Base-by-base conservation (phyloP, 2,888 invertebrate genomes). In the Nomada fabriciana region DNA sequence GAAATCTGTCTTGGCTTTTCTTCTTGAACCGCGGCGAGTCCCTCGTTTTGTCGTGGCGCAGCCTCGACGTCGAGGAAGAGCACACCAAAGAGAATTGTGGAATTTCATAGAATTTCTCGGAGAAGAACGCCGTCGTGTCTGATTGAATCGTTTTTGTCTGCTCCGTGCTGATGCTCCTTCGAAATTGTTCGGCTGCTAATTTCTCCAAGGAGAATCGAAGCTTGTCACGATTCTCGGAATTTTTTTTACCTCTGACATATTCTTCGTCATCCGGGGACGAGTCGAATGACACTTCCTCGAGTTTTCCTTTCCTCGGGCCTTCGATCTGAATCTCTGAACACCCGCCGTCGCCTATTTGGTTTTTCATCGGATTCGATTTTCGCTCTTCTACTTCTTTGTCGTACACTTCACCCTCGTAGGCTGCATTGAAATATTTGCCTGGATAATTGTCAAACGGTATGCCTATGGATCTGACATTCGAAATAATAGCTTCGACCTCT, bases 1-100 rank as follows among this genome's bases (percentile, higher is more conserved):
- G 90, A 63, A 88, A 91, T 59, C 90, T 90, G 57, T 92, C 91
- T 20, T 89, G 91, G 36, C 87, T 88, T 25, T 59, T 85, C 60
- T 64, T 79, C 36, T 25, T 68, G 25, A 72, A 61, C 36, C 77
- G 74, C 0, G 85, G 64, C 2, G 79, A 69, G 11, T 86, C 82
- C 20, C 52, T 80, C n/a, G 52, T 67, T 3, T 43, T 29, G 10
- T 84, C 79, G 20, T 23, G 25, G 0, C 29, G 74, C 7, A 89
- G 20, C 52, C 63, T 86, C 9, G 87, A 72, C 43, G 72, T 75
- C 15, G 87, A 87, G 4, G 76, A 71, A 0, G 85, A 83, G 1
- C 50, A 15, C 0, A 23, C 47, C 10, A 65, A 18, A 15, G 65
- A 20, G 2, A 67, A 65, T 13, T 64, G 18, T 0, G 68, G 50